Evolutionary conservation across 2,797 vertebrate species (phyloP), one percentile per base, ranked within the genome.

Genomic region (Gobio occitaniae): DNA sequence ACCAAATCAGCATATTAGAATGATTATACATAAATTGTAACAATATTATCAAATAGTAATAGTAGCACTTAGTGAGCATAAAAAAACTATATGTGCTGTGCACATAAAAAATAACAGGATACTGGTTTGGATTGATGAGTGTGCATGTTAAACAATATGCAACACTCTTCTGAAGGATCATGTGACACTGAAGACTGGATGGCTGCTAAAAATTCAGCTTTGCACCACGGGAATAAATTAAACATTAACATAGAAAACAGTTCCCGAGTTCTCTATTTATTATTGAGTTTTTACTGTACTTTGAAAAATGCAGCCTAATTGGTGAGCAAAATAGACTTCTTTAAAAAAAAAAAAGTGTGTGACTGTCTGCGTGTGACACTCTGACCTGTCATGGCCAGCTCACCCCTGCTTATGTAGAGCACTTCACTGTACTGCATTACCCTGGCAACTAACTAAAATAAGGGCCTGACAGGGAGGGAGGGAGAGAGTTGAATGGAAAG

Each of bases 351-450:
- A 66, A 11, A 52, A 71, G 61, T 86, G 80, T 74, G 32, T 80
- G 65, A 32, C 38, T 83, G 29, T 9, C 84, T 56, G 77, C 19
- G 83, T 87, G 89, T 89, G 36, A 84, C 87, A 84, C 74, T 59
- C 74, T 91, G 87, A 93, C 86, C 93, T 93, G 93, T 93, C 93
- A 94, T 81, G 88, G 86, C 91, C 93, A 93, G 92, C 91, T 92
- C 88, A 87, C 90, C 84, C 88, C 84, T 86, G 83, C 79, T 84
- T 83, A 84, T 93, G 87, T 87, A 92, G 90, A 91, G 91, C 90
- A 87, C 92, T 94, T 92, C 90, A 90, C 5, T 9, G 85, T 83
- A 25, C 77, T 74, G 69, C 69, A 91, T 94, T 90, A 88, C 92
- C 93, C 89, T 61, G 91, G 90, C 91, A 91, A 93, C 93, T 86